Evolutionary conservation across 2,113 vertebrate species (phyloP), one percentile per base, ranked within the genome.

Genomic region (Nannospalax galili): DNA sequence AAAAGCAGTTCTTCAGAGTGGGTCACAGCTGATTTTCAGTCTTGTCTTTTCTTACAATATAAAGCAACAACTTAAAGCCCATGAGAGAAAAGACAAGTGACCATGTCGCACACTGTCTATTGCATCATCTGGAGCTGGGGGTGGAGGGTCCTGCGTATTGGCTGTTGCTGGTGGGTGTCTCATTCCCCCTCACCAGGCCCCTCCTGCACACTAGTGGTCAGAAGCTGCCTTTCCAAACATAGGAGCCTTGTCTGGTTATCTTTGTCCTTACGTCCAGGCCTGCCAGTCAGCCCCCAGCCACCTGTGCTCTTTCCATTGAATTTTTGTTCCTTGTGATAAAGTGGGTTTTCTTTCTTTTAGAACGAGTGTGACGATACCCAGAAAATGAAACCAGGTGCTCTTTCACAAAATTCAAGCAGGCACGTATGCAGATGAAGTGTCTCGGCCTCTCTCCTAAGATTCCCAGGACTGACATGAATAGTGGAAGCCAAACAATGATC

Each of bases 391-490:
- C 90, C 78, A 93, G 88, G 81, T 77, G 82, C 24, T 30, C 17
- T 0, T 75, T 86, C 0, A 1, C 94, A 93, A 97, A 35, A 9
- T 58, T 82, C 56, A 60, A 62, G n/a, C 22, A 81, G 81, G 60
- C 56, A 93, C 87, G 70, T 0, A 4, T n/a, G 32, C 84, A 94
- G 86, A 93, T 95, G 52, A 91, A 19, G 58, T 48, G 37, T 3
- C 12, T 52, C 19, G 1, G 60, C 82, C 88, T 93, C 70, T 70
- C n/a, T 0, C 65, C 30, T 15, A 6, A n/a, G 4, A 96, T 97
- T 88, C 90, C 86, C 78, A 40, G 20, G 96, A 90, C 64, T 60
- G 64, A 88, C 85, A 92, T 60, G 82, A 97, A 98, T 97, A 94
- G 88, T 95, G 96, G 94, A 97, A 74, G 60, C 48, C 81, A 10